Base-by-base conservation (phyloP, 2,888 invertebrate species). In the Diarsia brunnea region DNA sequence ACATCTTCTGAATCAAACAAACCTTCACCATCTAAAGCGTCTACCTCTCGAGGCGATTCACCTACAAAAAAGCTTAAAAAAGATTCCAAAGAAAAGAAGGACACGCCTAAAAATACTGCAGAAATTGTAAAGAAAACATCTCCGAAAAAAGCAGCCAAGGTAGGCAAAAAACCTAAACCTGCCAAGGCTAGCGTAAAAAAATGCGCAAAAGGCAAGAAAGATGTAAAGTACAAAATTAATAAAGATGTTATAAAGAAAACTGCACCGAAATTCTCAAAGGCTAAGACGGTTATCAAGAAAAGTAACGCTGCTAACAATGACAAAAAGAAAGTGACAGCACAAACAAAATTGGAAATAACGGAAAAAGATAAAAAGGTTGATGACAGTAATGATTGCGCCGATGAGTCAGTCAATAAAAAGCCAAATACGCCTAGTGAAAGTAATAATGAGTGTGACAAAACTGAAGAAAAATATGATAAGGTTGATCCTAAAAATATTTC, bases 151-250 rank as follows among this genome's bases (percentile, higher is more conserved):
- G 27, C 86, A 47, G 72, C 87, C 47, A 93, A 91, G 84, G 78
- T 86, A 83, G 84, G 85, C 55, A 92, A 91, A 81, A 92, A 91
- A 89, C 55, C 86, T 69, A 93, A 93, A 89, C 72, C 84, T 61
- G 77, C 73, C 70, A 94, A 94, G 84, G 49, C 86, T 8, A 86
- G 81, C 73, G 72, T 73, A 65, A 92, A 92, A 84, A 87, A 88
- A 58, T 89, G 81, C 63, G 91, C 87, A 72, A 89, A 90, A 75
- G 84, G 79, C 76, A 91, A 92, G 86, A 90, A 93, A 89, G 92
- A 95, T 89, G 76, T 92, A 83, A 96, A 95, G 92, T 95, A 94
- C 95, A 96, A 95, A 95, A 91, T 94, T 82, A 95, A 94, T 91
- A 90, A 93, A 89, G 94, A 93, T 82, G 88, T 91, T 73, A 87